phyloP scores from a whole-genome alignment of 2,797 vertebrate species.

The Pseudocheirus occidentalis region DNA sequence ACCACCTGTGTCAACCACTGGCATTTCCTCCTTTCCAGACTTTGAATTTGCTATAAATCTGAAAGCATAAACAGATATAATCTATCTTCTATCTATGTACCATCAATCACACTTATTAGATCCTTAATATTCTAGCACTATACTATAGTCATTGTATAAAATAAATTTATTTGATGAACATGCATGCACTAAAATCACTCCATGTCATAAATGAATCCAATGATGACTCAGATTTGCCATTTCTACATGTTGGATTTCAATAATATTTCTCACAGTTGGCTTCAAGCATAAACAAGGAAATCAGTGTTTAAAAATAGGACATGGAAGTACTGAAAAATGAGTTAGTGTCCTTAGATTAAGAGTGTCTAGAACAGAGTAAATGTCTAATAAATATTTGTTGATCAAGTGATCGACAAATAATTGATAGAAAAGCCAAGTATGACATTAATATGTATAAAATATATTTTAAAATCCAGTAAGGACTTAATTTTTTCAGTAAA shows the following conservation, averaged over 20 bases:
- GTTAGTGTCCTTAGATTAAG: neutral
- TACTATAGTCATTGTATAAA: neutral
- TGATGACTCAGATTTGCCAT: neutral
- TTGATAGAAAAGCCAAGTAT: neutral
- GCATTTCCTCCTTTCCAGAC: neutral
- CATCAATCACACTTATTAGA: neutral
- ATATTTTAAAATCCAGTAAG: neutral
- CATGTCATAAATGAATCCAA: neutral
- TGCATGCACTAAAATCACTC: neutral
- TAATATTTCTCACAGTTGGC: neutral
- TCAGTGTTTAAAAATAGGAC: neutral
- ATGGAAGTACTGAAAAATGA: neutral
- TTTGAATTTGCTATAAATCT: neutral
- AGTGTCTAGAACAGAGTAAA: neutral
- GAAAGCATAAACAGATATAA: neutral
- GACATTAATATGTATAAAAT: neutral
- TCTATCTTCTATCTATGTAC: neutral
- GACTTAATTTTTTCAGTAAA: neutral
- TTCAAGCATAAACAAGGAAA: neutral
- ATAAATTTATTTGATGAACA: neutral
- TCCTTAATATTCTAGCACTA: slow-evolving; percentile 12
- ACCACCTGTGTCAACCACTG: neutral
- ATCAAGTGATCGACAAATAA: neutral
- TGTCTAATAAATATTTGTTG: neutral
- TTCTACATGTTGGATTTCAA: neutral